These are phyloP conservation scores for Dicyrtomina minuta DNA, from an alignment of 2,888 invertebrate species.

Conservation along the genomic window DNA sequence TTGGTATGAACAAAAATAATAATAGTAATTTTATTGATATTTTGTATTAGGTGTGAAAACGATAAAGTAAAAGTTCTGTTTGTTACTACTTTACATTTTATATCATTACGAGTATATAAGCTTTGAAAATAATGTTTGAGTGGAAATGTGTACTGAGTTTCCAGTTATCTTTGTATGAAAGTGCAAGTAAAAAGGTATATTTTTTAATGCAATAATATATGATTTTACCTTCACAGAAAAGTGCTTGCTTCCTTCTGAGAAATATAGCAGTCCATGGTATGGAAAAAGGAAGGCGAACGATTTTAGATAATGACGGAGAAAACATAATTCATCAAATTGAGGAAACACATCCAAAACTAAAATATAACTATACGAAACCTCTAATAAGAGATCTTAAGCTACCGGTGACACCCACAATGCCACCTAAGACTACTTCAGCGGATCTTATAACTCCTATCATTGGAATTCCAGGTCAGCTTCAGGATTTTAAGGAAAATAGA, in stretches of 20 bases:
- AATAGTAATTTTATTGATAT: too few relatives aligned
- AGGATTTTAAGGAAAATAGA: too few relatives aligned
- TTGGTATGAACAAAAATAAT: slow-evolving; percentile 14
- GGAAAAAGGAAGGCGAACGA: slow-evolving; percentile 29
- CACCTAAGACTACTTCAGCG: background rate
- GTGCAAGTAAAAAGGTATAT: too few relatives aligned
- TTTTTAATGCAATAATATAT: too few relatives aligned
- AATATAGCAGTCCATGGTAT: slow-evolving; percentile 44
- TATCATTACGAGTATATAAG: too few relatives aligned
- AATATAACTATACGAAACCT: slow-evolving; percentile 42
- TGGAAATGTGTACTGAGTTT: too few relatives aligned
- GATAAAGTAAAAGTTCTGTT: too few relatives aligned
- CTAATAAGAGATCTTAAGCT: slow-evolving; percentile 37
- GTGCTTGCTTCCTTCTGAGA: slow-evolving; percentile 40
- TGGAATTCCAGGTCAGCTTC: background rate
- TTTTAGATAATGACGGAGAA: slow-evolving; percentile 37
- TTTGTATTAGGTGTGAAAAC: too few relatives aligned
- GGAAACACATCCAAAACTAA: slow-evolving; percentile 36
- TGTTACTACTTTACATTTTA: too few relatives aligned
- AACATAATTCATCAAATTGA: slow-evolving; percentile 35
- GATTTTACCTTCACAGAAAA: slow-evolving; percentile 41
- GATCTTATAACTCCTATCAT: background rate
- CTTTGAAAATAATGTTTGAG: too few relatives aligned
- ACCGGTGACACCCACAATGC: background rate
- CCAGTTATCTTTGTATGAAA: too few relatives aligned